Evolutionary conservation across 2,113 vertebrate species (phyloP).

Genomic region (Semnornis frantzii): DNA sequence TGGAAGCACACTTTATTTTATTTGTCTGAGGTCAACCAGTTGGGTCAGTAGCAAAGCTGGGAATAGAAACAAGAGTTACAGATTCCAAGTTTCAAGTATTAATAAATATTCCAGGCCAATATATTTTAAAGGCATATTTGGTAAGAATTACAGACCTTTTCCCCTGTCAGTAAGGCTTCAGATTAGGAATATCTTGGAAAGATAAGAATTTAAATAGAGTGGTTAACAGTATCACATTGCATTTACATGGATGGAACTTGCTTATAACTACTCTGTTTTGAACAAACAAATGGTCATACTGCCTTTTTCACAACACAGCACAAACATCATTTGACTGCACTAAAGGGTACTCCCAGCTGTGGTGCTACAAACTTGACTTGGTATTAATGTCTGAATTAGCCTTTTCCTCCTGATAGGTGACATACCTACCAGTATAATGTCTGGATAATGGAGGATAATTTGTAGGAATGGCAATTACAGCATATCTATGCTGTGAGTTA

Average conservation of each 20-base stretch:
- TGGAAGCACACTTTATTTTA: constrained; percentile 17
- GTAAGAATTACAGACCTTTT: not conserved
- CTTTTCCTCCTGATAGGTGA: not conserved
- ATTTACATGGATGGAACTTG: not conserved
- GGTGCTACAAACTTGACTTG: not conserved
- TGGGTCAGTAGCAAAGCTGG: constrained; percentile 22
- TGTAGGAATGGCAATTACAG: not conserved
- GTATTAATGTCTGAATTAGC: not conserved
- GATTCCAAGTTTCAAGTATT: constrained; percentile 51
- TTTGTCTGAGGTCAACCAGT: not conserved
- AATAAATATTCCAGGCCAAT: constrained; percentile 43
- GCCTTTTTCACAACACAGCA: not conserved
- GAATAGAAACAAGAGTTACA: constrained; percentile 15
- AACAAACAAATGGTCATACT: not conserved
- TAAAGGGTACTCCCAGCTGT: not conserved
- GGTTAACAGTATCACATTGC: not conserved
- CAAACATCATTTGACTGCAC: not conserved
- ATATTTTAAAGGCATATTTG: constrained; percentile 49
- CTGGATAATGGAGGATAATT: not conserved
- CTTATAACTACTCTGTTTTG: not conserved
- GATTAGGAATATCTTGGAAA: not conserved
- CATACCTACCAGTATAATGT: not conserved
- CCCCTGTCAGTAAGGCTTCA: not conserved
- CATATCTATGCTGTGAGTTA: not conserved
- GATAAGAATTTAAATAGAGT: not conserved